phyloP scores from a whole-genome alignment of 1,140 invertebrate genomes.

The Drosophila parabipectinata region DNA sequence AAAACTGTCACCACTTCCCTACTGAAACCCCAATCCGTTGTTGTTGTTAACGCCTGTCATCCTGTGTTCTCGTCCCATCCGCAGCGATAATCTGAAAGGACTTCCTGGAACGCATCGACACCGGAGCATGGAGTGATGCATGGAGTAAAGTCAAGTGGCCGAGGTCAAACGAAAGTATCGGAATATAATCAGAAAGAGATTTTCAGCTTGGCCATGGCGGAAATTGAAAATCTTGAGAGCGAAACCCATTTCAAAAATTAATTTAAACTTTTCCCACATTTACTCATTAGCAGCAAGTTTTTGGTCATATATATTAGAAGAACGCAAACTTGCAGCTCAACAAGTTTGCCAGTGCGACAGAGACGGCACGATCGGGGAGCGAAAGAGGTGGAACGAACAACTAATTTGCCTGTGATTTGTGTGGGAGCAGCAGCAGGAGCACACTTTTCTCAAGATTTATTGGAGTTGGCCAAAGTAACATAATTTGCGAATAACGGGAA shows the following conservation, averaged over 20 bases:
- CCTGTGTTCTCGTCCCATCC: conserved; percentile 12
- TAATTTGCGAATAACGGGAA: conserved; percentile 67
- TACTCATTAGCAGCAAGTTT: conserved; percentile 78
- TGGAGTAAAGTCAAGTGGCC: conserved; percentile 23
- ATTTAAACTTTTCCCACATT: conserved; percentile 80
- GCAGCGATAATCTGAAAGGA: conserved; percentile 14
- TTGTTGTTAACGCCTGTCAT: conserved; percentile 19
- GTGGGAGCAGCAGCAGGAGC: conserved; percentile 36
- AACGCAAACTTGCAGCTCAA: conserved; percentile 64
- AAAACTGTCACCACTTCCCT: conserved; percentile 17
- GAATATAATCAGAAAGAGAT: conserved; percentile 56
- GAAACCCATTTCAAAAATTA: conserved; percentile 72
- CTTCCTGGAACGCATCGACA: conserved; percentile 26
- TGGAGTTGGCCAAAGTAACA: conserved; percentile 74
- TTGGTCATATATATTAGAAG: conserved; percentile 41
- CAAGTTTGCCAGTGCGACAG: conserved; percentile 50
- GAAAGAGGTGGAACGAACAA: conserved; percentile 23
- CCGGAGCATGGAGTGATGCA: not conserved
- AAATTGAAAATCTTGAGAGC: conserved; percentile 61
- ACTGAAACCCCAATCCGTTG: not conserved
- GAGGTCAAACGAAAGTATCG: conserved; percentile 46
- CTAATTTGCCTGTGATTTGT: conserved; percentile 78
- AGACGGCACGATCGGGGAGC: not conserved
- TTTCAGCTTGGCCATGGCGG: conserved; percentile 22
- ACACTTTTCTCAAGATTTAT: conserved; percentile 64